phyloP scores from a whole-genome alignment of 1,140 invertebrate genomes.

The Scaptomyza montana region DNA sequence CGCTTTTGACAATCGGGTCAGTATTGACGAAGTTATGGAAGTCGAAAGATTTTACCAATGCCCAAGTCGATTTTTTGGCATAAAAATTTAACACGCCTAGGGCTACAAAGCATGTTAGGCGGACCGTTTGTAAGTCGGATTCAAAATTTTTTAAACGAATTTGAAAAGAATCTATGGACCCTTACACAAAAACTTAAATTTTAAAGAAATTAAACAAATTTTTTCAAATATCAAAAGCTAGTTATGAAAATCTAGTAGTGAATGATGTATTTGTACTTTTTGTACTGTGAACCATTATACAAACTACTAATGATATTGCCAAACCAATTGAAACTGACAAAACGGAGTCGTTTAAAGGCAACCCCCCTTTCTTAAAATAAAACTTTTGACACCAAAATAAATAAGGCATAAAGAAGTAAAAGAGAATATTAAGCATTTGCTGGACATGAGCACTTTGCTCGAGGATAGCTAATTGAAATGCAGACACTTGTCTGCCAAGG shows the following conservation, averaged over 20 bases:
- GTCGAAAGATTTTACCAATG: too few relatives aligned
- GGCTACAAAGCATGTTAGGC: not conserved
- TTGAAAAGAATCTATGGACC: not conserved
- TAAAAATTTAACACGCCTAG: too few relatives aligned
- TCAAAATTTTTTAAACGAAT: not conserved
- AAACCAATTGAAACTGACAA: constrained; percentile 3
- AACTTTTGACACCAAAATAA: constrained; percentile 1
- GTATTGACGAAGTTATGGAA: too few relatives aligned
- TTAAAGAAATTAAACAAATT: not conserved
- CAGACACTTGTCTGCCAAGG: constrained; percentile 53
- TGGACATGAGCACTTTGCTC: constrained; percentile 19
- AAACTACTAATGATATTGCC: not conserved
- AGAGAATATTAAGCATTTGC: constrained; percentile 35
- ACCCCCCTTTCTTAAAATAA: not conserved
- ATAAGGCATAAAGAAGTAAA: not conserved
- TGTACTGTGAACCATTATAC: not conserved
- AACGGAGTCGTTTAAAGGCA: not conserved
- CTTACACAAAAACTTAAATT: not conserved
- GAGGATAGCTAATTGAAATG: constrained; percentile 67
- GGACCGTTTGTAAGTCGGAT: not conserved
- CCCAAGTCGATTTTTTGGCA: too few relatives aligned
- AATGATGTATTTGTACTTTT: too few relatives aligned
- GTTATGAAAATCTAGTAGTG: too few relatives aligned
- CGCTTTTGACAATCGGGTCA: too few relatives aligned
- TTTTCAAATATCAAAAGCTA: too few relatives aligned